Percentiles rank a stretch among this genome's conserved stretches.
phyloP scores from a whole-genome alignment of 92 coral and sea anemone genomes.

The Palythoa grandis region DNA sequence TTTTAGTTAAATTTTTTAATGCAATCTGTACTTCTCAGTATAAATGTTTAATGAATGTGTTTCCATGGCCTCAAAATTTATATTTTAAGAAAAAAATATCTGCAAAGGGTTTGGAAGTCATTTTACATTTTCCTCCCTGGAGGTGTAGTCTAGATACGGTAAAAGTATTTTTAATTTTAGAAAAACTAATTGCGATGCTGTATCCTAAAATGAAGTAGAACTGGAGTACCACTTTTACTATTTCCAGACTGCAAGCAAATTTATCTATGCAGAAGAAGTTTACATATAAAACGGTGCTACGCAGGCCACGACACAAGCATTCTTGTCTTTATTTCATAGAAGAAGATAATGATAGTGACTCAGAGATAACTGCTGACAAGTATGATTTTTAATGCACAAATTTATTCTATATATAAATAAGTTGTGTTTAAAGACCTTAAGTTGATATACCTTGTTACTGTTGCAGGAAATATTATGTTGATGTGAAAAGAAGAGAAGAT shows the following conservation, averaged over 20 bases:
- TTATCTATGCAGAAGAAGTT: constrained; percentile 72
- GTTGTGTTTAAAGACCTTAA: neutral
- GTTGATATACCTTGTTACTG: neutral
- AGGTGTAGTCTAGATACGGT: neutral
- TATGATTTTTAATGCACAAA: neutral
- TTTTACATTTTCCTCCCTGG: neutral
- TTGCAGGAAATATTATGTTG: constrained; percentile 92
- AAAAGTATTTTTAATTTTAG: too few relatives aligned
- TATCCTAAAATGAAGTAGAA: neutral
- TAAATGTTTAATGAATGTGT: constrained; percentile 74
- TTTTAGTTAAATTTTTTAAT: neutral
- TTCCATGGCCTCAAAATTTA: constrained; percentile 86
- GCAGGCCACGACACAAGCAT: constrained; percentile 62
- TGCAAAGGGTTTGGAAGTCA: constrained; percentile 7
- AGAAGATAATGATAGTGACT: constrained; percentile 74
- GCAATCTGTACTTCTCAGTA: constrained; percentile 16
- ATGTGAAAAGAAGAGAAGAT: constrained; percentile 93
- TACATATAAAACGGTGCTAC: constrained; percentile 37
- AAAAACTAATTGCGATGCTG: too few relatives aligned
- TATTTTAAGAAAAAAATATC: constrained; percentile 5
- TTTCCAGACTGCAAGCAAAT: neutral
- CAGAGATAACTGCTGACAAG: constrained; percentile 53
- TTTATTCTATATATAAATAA: neutral
- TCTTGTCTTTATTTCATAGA: constrained; percentile 81
- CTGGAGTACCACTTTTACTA: neutral